Base-by-base conservation (phyloP, 2,888 invertebrate species). In the Amphimallon solstitiale region DNA sequence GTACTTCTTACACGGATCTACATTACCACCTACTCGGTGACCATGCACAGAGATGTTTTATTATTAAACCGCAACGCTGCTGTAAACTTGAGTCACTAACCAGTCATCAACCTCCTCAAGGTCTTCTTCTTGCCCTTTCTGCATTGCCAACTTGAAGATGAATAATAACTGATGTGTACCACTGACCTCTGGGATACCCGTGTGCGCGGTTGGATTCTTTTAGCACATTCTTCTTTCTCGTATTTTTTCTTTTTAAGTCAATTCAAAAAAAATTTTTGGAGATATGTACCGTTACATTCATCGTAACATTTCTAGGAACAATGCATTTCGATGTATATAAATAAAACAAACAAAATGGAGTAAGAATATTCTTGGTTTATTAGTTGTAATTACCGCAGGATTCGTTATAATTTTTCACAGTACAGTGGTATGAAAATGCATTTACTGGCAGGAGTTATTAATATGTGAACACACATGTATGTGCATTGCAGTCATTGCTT, bases 91-190 rank as follows among this genome's bases (percentile, higher is more conserved):
- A 72, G 70, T 71, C 71, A 73, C 67, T 72, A 71, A 71, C 75
- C 76, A 75, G 77, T 78, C 78, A 78, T 72, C 78, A 77, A 78
- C 77, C 78, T 78, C 73, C 76, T 73, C 78, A 78, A 78, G 78
- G 78, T 70, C 76, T 75, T 69, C 67, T 70, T 56, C 62, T 67
- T 67, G 49, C 65, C 59, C 59, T 65, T 60, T 65, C 49, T 49
- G 49, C 51, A 43, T 49, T 46, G 51, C 60, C 51, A 49, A 34
- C 59, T 34, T 51, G 40, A 51, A 51, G 60, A 65, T 60, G 65
- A 65, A 59, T 65, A 65, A 65, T 65, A 48, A 19, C 40, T 51
- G 60, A 65, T 35, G 60, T 56, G 48, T 65, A 56, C 48, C 48
- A 46, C 37, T 64, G 56, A 59, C 56, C 56, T 48, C 43, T 15